Conservation (phyloP, 2,888 invertebrate species). For the Apodemia hepburni region DNA sequence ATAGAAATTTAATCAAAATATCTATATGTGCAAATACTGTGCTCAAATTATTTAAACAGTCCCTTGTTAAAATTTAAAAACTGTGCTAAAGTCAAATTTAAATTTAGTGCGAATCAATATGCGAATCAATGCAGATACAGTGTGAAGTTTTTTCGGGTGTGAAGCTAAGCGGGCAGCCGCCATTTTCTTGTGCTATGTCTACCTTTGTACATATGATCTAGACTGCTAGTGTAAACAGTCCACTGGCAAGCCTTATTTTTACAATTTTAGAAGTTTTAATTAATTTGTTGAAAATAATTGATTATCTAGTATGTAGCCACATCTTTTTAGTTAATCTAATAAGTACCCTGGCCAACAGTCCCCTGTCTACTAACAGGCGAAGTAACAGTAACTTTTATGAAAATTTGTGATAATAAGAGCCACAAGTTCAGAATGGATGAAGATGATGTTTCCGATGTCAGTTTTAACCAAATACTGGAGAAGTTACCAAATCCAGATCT, state of each 20-base stretch:
- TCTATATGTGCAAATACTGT: too few species aligned
- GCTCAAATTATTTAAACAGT: not conserved
- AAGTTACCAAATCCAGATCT: conserved; percentile 21
- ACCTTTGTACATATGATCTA: too few species aligned
- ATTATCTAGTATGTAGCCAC: conserved; percentile 2
- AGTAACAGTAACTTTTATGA: conserved; percentile 17
- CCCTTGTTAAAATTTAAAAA: too few species aligned
- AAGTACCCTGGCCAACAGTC: not conserved
- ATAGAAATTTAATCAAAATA: too few species aligned
- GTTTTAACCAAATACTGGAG: conserved; percentile 17
- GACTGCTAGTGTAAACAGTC: not conserved
- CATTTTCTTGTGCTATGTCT: not conserved
- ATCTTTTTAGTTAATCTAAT: not conserved
- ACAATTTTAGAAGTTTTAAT: conserved; percentile 5
- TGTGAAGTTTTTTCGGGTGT: too few species aligned
- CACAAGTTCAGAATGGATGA: conserved; percentile 30
- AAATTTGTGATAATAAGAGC: conserved; percentile 32
- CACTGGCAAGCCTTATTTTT: not conserved
- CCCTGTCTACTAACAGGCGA: conserved; percentile 10
- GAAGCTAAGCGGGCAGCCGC: not conserved
- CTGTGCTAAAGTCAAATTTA: too few species aligned
- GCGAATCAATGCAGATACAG: too few species aligned
- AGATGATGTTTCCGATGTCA: conserved; percentile 29
- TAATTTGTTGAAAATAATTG: not conserved
- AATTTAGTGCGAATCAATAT: too few species aligned